Base-by-base conservation (phyloP, 2,113 vertebrate species). In the Colossoma macropomum region DNA sequence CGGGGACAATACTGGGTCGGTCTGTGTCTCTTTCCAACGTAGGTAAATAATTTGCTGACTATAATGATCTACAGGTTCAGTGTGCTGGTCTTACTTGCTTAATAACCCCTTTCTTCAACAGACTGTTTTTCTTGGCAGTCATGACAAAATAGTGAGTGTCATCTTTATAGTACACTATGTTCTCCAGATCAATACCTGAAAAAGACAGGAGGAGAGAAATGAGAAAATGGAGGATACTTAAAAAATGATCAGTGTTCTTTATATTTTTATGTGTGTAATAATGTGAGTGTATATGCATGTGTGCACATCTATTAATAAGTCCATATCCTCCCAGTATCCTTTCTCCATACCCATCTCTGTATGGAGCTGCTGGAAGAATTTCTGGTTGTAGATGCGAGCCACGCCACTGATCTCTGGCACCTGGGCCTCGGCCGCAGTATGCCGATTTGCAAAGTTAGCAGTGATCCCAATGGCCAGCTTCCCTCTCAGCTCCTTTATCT, bases 111-210 rank as follows among this genome's bases (percentile, higher is more conserved):
- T 94, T 96, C 54, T 94, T 93, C 76, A 99, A 91, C 87, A 99
- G 91, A 84, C 97, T 97, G 77, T 96, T 95, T 88, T 97, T 99
- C 91, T 97, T 98, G 91, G 97, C 97, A n/a, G 97, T 99, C 97
- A 99, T 98, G 88, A 98, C 97, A 21, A 98, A 98, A 85, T 98
- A 99, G 90, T 98, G 97, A 52, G 97, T 98, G 85, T 97, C 97
- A 0, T 98, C 97, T 92, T 97, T 99, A 90, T 98, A 99, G 94
- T 98, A 99, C 28, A 98, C 97, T 0, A 99, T 99, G 90, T 99
- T 99, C 86, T 98, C 97, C 90, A 98, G 81, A 92, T 98, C 97
- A 41, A 98, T 98, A 79, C 96, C 97, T 98, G 27, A 66, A 88
- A n/a, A 65, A 21, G 30, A 32, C 21, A 6, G 11, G 19, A 13